Conservation (phyloP, 2,797 vertebrate species). For the Squalus acanthias region DNA sequence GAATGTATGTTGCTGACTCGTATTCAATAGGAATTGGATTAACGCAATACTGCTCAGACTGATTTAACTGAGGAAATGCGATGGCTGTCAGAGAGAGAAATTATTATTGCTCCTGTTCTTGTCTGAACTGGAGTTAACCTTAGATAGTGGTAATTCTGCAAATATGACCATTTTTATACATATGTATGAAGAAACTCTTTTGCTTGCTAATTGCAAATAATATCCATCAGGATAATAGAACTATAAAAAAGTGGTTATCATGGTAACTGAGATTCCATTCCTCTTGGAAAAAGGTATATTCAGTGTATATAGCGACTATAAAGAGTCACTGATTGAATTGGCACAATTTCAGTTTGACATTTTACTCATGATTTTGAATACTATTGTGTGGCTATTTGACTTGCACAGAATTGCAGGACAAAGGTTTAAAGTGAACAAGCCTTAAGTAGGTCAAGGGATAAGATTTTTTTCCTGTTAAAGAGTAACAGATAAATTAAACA, state of each 20-base stretch:
- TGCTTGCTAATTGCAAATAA: conserved; percentile 13
- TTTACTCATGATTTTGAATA: not conserved
- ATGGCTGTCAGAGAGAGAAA: conserved; percentile 5
- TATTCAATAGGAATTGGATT: conserved; percentile 21
- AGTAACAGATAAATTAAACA: not conserved
- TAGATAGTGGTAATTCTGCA: not conserved
- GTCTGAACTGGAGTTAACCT: not conserved
- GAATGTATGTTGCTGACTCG: conserved; percentile 15
- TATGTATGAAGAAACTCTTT: not conserved
- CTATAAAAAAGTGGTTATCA: not conserved
- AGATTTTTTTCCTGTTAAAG: not conserved
- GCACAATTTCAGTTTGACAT: not conserved
- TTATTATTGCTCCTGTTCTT: conserved; percentile 5
- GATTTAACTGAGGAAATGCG: not conserved
- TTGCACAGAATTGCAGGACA: not conserved
- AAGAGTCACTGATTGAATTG: not conserved
- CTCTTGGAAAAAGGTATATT: not conserved
- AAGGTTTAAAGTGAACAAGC: not conserved
- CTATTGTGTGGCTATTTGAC: not conserved
- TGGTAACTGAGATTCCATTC: not conserved
- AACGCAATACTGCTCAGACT: conserved; percentile 4
- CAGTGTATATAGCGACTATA: not conserved
- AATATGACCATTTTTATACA: not conserved
- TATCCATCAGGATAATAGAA: not conserved
- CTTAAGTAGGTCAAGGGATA: not conserved